Base-by-base conservation (phyloP, 2,888 invertebrate genomes). In the Pristionchus entomophagus region DNA sequence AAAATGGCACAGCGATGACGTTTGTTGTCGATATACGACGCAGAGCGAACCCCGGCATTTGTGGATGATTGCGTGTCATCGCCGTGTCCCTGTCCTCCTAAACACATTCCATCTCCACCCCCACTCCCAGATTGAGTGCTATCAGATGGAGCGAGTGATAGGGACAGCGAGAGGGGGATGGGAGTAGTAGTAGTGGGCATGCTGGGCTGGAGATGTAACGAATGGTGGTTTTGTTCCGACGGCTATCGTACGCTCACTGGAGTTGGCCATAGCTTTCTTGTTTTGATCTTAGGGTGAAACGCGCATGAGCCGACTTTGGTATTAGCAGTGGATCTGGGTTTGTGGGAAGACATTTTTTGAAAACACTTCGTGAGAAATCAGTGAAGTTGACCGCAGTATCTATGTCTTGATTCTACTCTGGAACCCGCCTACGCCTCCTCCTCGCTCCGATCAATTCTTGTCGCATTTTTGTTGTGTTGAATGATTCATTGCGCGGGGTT, bases 401-500 rank as follows among this genome's bases (percentile, higher is more conserved):
- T 73, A 14, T 65, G 32, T 65, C 6, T 32, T 73, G 22, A 17
- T 26, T 45, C 26, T 26, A 12, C 6, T 45, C n/a, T 26, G n/a
- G 35, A 65, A 65, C 65, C 65, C 65, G 65, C 35, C 65, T 65
- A 19, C 32, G 29, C 62, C 32, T 65, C 35, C 35, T 59, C n/a
- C n/a, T n/a, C n/a, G 14, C 45, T 38, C 35, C 65, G 65, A 65
- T 65, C 65, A 65, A 65, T 65, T n/a, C n/a, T n/a, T 45, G 45
- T 14, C 45, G 45, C n/a, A 56, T 56, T 41, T n/a, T 73, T 73
- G 73, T 41, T 41, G n/a, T 73, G 41, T 26, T 73, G 73, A 73
- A 73, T 73, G 73, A 73, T 73, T 73, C 73, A 73, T 73, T n/a
- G 41, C 45, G 26, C 12, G n/a, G 38, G 73, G 38, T 73, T 73